phyloP scores from a whole-genome alignment of 2,113 vertebrate genomes.

The Diphyllodes magnificus region DNA sequence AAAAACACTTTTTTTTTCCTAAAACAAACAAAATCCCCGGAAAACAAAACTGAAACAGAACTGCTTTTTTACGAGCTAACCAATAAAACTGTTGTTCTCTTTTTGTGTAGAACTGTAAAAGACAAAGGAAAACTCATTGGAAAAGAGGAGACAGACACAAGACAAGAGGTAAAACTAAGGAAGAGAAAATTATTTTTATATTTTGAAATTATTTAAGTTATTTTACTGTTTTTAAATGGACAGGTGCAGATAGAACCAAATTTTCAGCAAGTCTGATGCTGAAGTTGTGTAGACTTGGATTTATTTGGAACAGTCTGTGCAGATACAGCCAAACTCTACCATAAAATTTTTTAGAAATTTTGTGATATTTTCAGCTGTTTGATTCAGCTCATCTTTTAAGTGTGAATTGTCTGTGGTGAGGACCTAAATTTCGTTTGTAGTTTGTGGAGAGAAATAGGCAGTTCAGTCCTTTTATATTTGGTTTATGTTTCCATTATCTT shows the following conservation, averaged over 20 bases:
- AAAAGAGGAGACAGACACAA: not conserved
- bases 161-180: slow-evolving; percentile 55
- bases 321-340: not conserved
- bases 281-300: not conserved
- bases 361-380: not conserved
- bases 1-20: not conserved
- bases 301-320: not conserved
- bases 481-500: not conserved
- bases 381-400: not conserved
- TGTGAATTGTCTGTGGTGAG: not conserved
- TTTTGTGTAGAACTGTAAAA: not conserved
- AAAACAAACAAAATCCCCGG: not conserved
- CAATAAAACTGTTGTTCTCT: not conserved
- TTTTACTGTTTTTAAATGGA: not conserved
- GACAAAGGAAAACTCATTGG: not conserved
- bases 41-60: not conserved
- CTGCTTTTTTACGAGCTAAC: not conserved
- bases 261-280: not conserved
- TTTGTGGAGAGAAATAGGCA: not conserved
- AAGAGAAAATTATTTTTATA: not conserved
- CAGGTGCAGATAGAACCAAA: not conserved
- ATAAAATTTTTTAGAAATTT: not conserved
- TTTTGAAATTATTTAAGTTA: not conserved
- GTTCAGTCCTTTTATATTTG: not conserved
- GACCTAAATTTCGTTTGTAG: not conserved